Evolutionary conservation across 2,797 vertebrate genomes (phyloP).

Genomic region (Paguma larvata): DNA sequence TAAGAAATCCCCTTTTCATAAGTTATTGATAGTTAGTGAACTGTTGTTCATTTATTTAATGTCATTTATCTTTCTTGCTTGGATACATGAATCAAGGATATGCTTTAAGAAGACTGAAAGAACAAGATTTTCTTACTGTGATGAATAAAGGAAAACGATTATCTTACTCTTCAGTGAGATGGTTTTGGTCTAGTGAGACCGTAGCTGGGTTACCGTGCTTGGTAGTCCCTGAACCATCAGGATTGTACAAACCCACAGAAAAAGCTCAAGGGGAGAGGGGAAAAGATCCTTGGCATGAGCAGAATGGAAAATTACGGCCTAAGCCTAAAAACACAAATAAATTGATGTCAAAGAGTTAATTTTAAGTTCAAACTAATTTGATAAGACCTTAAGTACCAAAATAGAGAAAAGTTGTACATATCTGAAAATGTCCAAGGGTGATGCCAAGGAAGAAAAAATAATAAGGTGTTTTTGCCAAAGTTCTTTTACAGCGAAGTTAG

Average conservation of each 20-base stretch:
- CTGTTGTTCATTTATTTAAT: constrained; percentile 43
- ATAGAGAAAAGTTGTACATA: not conserved
- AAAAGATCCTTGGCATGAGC: not conserved
- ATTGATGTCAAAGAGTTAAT: not conserved
- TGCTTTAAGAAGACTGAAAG: not conserved
- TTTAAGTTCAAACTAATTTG: not conserved
- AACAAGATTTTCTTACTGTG: not conserved
- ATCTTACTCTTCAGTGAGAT: not conserved
- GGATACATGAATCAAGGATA: not conserved
- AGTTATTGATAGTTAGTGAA: not conserved
- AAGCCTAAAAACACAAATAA: not conserved
- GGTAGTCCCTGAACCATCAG: not conserved
- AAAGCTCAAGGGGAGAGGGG: not conserved
- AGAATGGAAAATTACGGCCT: not conserved
- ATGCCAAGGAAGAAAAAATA: not conserved
- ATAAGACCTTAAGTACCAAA: not conserved
- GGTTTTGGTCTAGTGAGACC: not conserved
- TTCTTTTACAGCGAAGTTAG: not conserved
- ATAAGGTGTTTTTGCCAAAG: not conserved
- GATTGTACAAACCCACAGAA: not conserved
- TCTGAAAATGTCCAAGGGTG: not conserved
- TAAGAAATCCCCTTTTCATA: not conserved
- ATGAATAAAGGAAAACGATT: not conserved
- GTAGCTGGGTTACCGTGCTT: not conserved
- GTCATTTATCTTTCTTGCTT: constrained; percentile 7